Evolutionary conservation across 2,797 vertebrate genomes (phyloP).

Genomic region (Bovichtus variegatus): DNA sequence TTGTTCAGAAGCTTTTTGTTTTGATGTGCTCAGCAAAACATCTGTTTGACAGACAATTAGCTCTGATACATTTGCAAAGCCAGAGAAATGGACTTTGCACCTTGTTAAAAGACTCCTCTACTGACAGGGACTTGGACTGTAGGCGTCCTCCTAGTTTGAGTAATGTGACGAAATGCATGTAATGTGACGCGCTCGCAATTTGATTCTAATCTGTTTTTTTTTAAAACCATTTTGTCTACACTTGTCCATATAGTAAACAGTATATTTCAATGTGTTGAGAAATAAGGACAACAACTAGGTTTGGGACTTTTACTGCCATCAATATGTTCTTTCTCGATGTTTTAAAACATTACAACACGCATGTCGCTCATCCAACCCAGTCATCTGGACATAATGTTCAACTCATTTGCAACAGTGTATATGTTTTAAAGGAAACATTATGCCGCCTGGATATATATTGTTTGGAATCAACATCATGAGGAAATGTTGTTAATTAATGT

Average conservation of each 20-base stretch:
- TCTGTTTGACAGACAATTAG: constrained; percentile 47
- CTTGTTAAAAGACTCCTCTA: constrained; percentile 27
- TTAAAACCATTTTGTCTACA: neutral
- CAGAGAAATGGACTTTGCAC: constrained; percentile 16
- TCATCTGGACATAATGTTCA: too few relatives aligned
- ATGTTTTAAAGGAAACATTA: neutral
- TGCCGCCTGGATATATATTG: neutral
- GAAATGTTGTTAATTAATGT: neutral
- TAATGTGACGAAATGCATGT: neutral
- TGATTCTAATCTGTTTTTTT: constrained; percentile 7
- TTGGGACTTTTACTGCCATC: neutral
- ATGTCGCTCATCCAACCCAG: too few relatives aligned
- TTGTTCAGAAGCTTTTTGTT: constrained; percentile 43
- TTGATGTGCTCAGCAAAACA: constrained; percentile 48
- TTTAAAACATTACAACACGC: neutral
- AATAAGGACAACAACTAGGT: neutral
- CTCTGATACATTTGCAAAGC: constrained; percentile 27
- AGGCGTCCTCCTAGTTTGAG: neutral
- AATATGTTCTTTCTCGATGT: neutral
- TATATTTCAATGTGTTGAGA: neutral
- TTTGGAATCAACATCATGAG: neutral
- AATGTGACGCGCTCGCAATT: neutral
- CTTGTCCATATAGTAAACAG: neutral
- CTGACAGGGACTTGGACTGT: constrained; percentile 17
- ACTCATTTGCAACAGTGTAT: neutral